These are phyloP conservation scores for Colinus virginianus DNA, from an alignment of 2,113 vertebrate species.

Conservation along the genomic window DNA sequence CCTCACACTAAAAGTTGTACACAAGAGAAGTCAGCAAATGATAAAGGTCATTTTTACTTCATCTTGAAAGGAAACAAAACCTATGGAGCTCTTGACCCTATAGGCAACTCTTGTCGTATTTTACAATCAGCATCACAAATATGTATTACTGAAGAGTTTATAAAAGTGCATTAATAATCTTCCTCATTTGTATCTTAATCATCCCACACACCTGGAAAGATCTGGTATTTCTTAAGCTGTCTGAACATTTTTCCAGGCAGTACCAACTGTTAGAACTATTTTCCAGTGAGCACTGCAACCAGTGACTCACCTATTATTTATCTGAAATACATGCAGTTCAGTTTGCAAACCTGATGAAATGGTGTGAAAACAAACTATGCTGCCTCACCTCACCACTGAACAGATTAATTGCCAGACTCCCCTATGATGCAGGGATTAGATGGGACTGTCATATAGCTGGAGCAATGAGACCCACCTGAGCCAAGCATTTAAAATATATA, in stretches of 20 bases:
- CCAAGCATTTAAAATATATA: not conserved
- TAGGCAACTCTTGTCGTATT: not conserved
- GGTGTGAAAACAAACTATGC: not conserved
- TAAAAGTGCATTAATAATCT: not conserved
- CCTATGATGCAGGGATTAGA: not conserved
- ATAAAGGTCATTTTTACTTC: not conserved
- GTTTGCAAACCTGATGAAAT: not conserved
- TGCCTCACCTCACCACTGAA: not conserved
- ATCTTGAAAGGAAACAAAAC: not conserved
- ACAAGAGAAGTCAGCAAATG: not conserved
- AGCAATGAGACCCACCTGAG: accelerated
- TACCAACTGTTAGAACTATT: not conserved
- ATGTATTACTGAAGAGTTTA: not conserved
- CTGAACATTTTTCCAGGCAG: not conserved
- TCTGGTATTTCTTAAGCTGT: not conserved
- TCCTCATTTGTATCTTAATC: not conserved
- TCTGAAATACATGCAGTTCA: not conserved
- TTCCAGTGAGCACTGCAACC: not conserved
- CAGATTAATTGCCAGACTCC: not conserved
- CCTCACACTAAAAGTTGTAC: not conserved
- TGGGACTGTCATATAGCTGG: not conserved
- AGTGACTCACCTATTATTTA: not conserved
- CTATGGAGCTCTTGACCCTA: not conserved
- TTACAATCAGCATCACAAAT: not conserved
- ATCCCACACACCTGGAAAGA: not conserved